Percentiles rank a stretch among this genome's conserved stretches.
Conservation (phyloP, 2,797 vertebrate species). For the Neomorphus geoffroyi region DNA sequence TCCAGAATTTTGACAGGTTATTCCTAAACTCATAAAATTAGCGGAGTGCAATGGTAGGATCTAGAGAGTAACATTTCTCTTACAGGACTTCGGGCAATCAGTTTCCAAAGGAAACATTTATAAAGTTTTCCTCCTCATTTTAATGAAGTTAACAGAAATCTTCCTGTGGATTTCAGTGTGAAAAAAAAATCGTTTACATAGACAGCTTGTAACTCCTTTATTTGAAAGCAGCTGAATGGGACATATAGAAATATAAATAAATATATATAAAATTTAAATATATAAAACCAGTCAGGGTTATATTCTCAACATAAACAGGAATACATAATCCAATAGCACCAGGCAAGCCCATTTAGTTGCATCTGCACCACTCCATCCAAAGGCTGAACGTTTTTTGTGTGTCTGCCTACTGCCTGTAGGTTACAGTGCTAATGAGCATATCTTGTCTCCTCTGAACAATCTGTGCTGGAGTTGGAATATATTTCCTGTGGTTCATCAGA, state of each 20-base stretch:
- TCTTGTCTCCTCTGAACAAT: conserved; percentile 39
- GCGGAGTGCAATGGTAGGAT: not conserved
- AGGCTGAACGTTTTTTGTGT: not conserved
- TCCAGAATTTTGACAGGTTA: conserved; percentile 31
- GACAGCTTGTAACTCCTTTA: not conserved
- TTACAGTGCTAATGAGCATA: not conserved
- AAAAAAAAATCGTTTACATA: not conserved
- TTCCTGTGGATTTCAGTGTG: not conserved
- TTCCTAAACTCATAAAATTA: conserved; percentile 27
- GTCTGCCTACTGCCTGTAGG: not conserved
- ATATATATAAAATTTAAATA: too few species aligned
- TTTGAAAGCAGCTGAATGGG: not conserved
- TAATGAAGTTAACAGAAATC: not conserved
- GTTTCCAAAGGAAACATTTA: not conserved
- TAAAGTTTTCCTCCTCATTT: not conserved
- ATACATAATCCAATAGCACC: not conserved
- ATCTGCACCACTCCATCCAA: not conserved
- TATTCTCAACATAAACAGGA: not conserved
- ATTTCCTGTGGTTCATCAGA: conserved; percentile 50
- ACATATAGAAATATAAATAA: not conserved
- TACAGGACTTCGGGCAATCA: not conserved
- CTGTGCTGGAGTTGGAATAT: conserved; percentile 42
- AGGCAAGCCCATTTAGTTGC: not conserved
- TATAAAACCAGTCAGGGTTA: not conserved
- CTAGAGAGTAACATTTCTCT: not conserved